phyloP scores from a whole-genome alignment of 2,888 invertebrate genomes.

The Microctonus aethiopoides region DNA sequence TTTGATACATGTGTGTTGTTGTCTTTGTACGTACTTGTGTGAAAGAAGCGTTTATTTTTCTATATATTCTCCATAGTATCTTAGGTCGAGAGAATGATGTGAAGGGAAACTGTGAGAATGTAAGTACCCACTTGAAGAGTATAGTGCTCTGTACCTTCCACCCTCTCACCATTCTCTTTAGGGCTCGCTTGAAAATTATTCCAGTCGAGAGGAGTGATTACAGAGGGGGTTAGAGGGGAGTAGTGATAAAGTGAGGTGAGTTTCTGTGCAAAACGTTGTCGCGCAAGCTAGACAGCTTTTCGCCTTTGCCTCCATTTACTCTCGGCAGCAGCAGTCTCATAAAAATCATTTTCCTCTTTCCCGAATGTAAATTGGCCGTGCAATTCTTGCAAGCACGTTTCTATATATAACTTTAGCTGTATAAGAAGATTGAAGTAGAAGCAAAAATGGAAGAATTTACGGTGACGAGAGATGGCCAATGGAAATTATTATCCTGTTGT shows the following conservation, averaged over 20 bases:
- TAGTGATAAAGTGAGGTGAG: conserved; percentile 25
- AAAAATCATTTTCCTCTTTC: conserved; percentile 36
- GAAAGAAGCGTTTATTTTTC: neutral
- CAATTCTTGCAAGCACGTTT: conserved; percentile 24
- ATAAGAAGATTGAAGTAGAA: neutral
- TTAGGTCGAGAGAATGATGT: neutral
- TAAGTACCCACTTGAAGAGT: conserved; percentile 6
- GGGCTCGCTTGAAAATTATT: conserved; percentile 39
- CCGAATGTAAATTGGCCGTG: conserved; percentile 31
- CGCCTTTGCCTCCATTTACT: conserved; percentile 33
- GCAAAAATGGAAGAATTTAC: neutral
- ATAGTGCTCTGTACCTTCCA: neutral
- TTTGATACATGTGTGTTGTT: too few relatives aligned
- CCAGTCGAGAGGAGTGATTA: conserved; percentile 45
- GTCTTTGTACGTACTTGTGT: too few relatives aligned
- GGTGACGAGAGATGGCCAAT: neutral
- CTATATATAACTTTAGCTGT: conserved; percentile 5
- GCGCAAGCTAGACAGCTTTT: conserved; percentile 38
- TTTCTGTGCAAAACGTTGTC: conserved; percentile 33
- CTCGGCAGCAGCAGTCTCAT: conserved; percentile 28
- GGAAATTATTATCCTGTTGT: neutral
- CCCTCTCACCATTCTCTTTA: conserved; percentile 23
- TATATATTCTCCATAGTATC: neutral
- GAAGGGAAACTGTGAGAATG: neutral
- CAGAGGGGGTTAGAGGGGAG: conserved; percentile 23